Evolutionary conservation across 2,113 vertebrate genomes (phyloP), one percentile per base, ranked within the genome.

Genomic region (Megaceryle torquata): DNA sequence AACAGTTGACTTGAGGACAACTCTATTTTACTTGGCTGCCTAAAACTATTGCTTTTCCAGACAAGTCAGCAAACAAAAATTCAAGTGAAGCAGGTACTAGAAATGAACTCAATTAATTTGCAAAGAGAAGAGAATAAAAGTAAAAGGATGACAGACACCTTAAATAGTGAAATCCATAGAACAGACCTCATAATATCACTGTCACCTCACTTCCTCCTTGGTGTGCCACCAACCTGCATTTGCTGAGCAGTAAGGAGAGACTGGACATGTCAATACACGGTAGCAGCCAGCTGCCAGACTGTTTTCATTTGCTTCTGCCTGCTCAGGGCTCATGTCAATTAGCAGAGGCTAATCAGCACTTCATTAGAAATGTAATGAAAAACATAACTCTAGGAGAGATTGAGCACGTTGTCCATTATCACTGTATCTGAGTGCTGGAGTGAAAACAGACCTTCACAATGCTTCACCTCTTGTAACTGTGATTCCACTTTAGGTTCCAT

Each of bases 21-120:
- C 65, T 92, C 59, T 96, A 25, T 96, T 96, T 96, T 61, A 81
- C 61, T 97, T 96, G 95, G 95, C 88, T 94, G 76, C 37, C 83
- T 69, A 69, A 96, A 96, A 65, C 61, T 54, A 67, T 19, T 65
- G 51, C 82, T 89, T 67, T 68, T 51, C 85, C 83, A 87, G 83
- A 88, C 57, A 79, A 84, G 53, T 50, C 61, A 78, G 80, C 60
- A 88, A 95, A 86, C 57, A 92, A 88, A 96, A 88, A 86, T 65
- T 11, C 17, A 71, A 86, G 60, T 46, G 81, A 94, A 92, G 39
- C 35, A 71, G 65, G 60, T 88, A 84, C 28, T 79, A 90, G 61
- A 79, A 95, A 82, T 22, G 1, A 82, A 77, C 28, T 88, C 20
- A 53, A 44, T n/a, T 86, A 56, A 88, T 71, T 53, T 75, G 80